Evolutionary conservation across 2,113 vertebrate species (phyloP), one percentile per base, ranked within the genome.

Genomic region (Limnothrissa miodon): DNA sequence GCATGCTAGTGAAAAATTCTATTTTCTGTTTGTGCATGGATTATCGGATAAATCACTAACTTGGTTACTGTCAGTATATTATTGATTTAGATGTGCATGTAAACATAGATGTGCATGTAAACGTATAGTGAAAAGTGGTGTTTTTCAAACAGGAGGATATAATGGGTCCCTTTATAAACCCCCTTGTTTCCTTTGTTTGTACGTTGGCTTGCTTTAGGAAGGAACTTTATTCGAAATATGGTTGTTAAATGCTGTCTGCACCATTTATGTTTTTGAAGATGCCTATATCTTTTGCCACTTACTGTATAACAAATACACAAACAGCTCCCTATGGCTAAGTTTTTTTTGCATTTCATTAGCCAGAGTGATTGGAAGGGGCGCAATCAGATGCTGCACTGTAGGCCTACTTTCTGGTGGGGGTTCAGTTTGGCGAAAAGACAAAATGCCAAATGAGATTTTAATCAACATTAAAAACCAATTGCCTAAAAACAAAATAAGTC

Each of bases 401-500:
- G n/a, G n/a, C n/a, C n/a, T n/a, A 56, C 53, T 23, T 56, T 56
- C 53, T 56, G 53, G 53, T 86, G 1, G 45, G 66, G 78, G 80
- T 83, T 84, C 83, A 86, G 88, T 82, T 90, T n/a, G n/a, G 85
- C 21, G 39, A 53, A 78, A 5, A 80, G 74, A 23, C 0, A 29
- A 17, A 53, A 7, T 45, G 25, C 46, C 11, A 82, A 89, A 80
- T 66, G 84, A 83, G 86, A 83, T 85, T 87, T 90, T 89, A 89
- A 90, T 90, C 89, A 87, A 78, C 11, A 66, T 79, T 19, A 21
- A 85, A 83, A 48, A 81, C 70, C 85, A 80, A 84, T 81, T 45
- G 33, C 87, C 80, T 85, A 82, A 79, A 89, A 90, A 87, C 86
- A 88, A 89, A 88, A 86, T 84, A 88, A 88, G 85, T 87, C 82